These are phyloP conservation scores for Nicator chloris DNA, from an alignment of 2,113 vertebrate genomes.

Conservation along the genomic window DNA sequence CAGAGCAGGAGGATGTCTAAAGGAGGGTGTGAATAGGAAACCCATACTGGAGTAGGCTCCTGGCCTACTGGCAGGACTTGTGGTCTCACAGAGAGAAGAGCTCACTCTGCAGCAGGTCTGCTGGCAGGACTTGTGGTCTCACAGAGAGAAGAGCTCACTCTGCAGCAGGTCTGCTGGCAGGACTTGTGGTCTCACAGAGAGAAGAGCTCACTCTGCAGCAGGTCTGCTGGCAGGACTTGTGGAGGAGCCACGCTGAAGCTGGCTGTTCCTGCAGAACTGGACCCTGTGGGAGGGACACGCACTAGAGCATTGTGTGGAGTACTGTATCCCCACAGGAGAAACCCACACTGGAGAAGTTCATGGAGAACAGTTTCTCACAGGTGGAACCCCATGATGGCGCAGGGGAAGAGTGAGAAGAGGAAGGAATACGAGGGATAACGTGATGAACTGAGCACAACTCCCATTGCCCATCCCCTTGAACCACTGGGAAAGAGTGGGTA, in stretches of 20 bases:
- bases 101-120: no score
- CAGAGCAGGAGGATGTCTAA: neutral
- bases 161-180: neutral
- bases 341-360: neutral
- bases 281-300: neutral
- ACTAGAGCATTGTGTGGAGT: neutral
- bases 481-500: neutral
- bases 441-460: neutral
- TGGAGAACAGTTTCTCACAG: neutral
- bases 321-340: neutral
- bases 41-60: neutral
- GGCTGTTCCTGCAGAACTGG: neutral
- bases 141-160: neutral
- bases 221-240: neutral
- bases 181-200: neutral
- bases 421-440: neutral
- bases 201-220: neutral
- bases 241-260: accelerated
- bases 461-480: neutral
- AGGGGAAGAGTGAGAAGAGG: neutral
- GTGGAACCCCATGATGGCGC: neutral
- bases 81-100: neutral
- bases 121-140: neutral
- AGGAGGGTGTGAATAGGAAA: neutral
- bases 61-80: neutral